Conservation (phyloP, 2,888 invertebrate genomes). For the Dasysyrphus tricinctus region DNA sequence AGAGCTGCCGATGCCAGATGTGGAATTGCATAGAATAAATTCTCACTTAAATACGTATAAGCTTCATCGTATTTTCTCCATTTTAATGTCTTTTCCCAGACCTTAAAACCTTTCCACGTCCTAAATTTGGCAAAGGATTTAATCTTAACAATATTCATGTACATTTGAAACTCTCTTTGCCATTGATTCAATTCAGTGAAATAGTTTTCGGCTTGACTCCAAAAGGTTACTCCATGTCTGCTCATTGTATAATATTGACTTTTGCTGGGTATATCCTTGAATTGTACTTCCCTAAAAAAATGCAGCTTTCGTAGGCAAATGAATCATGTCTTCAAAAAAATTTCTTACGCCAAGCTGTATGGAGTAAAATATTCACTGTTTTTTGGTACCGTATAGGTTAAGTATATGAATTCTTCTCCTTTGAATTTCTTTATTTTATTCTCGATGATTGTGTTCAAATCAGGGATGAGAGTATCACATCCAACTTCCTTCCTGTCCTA, state of each 20-base stretch:
- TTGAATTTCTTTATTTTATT: conserved; percentile 85
- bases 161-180: conserved; percentile 93
- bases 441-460: conserved; percentile 80
- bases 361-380: conserved; percentile 90
- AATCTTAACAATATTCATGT: conserved; percentile 90
- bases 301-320: neutral
- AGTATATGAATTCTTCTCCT: conserved; percentile 88
- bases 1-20: conserved; percentile 89
- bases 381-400: conserved; percentile 89
- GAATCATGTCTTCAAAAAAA: conserved; percentile 80
- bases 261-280: conserved; percentile 87
- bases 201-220: conserved; percentile 88
- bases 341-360: conserved; percentile 88
- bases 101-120: conserved; percentile 91
- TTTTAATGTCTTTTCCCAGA: conserved; percentile 90
- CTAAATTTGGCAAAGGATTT: conserved; percentile 88
- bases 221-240: conserved; percentile 91
- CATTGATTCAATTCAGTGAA: conserved; percentile 91
- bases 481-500: neutral
- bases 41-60: conserved; percentile 86
- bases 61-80: conserved; percentile 88
- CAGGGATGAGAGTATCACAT: conserved; percentile 77
- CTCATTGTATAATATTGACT: conserved; percentile 92
- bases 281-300: conserved; percentile 88
- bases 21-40: conserved; percentile 90